A percentile compares a stretch with the other conserved stretches of the same genome.
Evolutionary conservation across 2,797 vertebrate species (phyloP).

Genomic region (Spatula clypeata): DNA sequence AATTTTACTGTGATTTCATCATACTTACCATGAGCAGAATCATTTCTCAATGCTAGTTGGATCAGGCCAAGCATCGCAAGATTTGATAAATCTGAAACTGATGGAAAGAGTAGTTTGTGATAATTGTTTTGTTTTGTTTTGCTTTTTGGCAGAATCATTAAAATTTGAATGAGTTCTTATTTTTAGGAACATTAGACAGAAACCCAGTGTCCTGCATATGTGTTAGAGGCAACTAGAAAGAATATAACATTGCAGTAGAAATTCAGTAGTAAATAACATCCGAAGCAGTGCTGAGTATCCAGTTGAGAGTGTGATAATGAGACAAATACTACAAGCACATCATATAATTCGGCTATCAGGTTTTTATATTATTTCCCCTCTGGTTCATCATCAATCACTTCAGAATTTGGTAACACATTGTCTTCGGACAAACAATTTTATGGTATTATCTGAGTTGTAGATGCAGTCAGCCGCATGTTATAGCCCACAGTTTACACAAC

Average conservation of each 20-base stretch:
- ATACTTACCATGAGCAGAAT: not conserved
- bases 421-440: not conserved
- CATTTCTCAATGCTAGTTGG: not conserved
- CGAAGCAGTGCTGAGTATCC: not conserved
- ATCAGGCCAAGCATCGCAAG: not conserved
- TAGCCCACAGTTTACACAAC: not conserved
- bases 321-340: accelerated
- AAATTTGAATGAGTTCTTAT: not conserved
- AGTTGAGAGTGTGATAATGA: not conserved
- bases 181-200: not conserved
- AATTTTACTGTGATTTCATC: constrained; percentile 20
- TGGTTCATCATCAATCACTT: not conserved
- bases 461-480: not conserved
- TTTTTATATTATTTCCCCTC: not conserved
- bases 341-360: not conserved
- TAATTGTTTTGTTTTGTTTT: not conserved
- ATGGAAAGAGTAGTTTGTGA: not conserved
- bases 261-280: not conserved
- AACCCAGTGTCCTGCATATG: not conserved
- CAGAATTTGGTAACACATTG: not conserved
- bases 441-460: not conserved
- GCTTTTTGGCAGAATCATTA: not conserved
- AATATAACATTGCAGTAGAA: not conserved
- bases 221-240: not conserved
- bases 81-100: not conserved